Evolutionary conservation across 2,888 invertebrate species (phyloP), one percentile per base, ranked within the genome.

Genomic region (Idaea dimidiata): DNA sequence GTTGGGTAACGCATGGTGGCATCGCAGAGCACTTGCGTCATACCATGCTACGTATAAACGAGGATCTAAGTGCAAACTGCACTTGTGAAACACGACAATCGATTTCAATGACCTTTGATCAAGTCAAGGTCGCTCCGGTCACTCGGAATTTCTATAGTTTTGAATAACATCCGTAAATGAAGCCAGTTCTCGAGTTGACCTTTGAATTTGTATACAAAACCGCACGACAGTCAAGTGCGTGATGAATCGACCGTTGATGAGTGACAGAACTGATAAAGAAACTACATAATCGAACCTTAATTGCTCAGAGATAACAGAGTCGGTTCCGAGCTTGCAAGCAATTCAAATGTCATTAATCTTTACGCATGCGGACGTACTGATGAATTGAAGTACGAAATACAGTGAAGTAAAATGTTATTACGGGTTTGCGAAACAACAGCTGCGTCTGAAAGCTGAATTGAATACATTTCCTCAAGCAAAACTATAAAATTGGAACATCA

Each of bases 401-500:
- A 65, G 61, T 59, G 62, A 62, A 65, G 7, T 8, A 32, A 32
- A 32, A 32, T 32, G 32, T 32, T 32, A 32, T 32, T 32, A 32
- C 32, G 32, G 32, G 1, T 32, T 77, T 77, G 69, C 72, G 65
- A 72, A n/a, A n/a, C n/a, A 76, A 73, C 77, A 78, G 73, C 76
- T 80, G 79, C 70, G 71, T 72, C 73, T 72, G 70, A 72, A 71
- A 71, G 32, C 71, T 66, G 70, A 74, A 76, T 72, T 71, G 74
- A 66, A 32, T 58, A 60, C 65, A 63, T 77, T 74, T 79, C 79
- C 78, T 73, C 61, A 67, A 66, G 64, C 64, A 66, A 71, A 76
- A 80, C 80, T 80, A 80, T 80, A 83, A 80, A 84, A 82, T 76
- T 74, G 77, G 79, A 72, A 75, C 82, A 80, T 71, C 75, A 66